A percentile compares a stretch with the other conserved stretches of the same genome.
These are phyloP conservation scores for Carabus problematicus DNA, from an alignment of 2,888 invertebrate species.

Conservation along the genomic window DNA sequence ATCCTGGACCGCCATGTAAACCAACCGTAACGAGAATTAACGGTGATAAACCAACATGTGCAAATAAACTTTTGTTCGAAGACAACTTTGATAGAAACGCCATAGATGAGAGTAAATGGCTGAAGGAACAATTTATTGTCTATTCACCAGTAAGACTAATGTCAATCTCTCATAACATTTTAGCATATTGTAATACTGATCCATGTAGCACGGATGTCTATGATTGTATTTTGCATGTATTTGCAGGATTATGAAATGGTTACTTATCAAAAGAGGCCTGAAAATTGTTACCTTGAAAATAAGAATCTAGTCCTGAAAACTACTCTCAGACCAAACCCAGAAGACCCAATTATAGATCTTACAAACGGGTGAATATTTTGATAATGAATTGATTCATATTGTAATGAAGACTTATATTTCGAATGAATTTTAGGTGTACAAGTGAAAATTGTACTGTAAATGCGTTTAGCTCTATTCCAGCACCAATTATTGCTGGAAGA, in stretches of 20 bases:
- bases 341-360: constrained; percentile 34
- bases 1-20: constrained; percentile 48
- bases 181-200: constrained; percentile 38
- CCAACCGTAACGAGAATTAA: constrained; percentile 56
- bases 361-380: constrained; percentile 38
- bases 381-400: neutral
- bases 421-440: constrained; percentile 56
- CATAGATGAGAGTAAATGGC: constrained; percentile 63
- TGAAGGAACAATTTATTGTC: constrained; percentile 65
- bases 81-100: constrained; percentile 64
- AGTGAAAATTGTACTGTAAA: constrained; percentile 45
- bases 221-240: neutral
- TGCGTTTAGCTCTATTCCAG: constrained; percentile 47
- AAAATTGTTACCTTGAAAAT: constrained; percentile 53
- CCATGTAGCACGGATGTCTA: neutral
- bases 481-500: constrained; percentile 61
- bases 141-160: constrained; percentile 55
- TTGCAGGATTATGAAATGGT: constrained; percentile 60
- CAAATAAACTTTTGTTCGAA: constrained; percentile 65
- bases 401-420: neutral
- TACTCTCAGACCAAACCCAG: constrained; percentile 41
- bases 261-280: constrained; percentile 55
- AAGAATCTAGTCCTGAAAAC: constrained; percentile 57
- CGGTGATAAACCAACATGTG: constrained; percentile 58
- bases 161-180: constrained; percentile 15